Evolutionary conservation across 2,888 invertebrate species (phyloP).

Genomic region (Emesis russula): DNA sequence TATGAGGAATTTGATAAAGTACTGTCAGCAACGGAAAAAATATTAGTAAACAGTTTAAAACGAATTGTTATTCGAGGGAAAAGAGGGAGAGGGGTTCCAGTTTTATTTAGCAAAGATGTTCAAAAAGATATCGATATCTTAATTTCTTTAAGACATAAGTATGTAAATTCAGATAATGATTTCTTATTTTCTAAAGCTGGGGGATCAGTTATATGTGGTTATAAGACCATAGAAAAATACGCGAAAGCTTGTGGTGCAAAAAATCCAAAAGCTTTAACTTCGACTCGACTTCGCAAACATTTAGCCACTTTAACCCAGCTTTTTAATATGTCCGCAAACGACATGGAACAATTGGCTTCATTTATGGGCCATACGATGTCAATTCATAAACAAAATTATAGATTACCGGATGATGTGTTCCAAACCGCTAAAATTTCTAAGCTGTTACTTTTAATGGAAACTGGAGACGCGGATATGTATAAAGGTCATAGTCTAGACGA

Average conservation of each 20-base stretch:
- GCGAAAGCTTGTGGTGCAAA: conserved; percentile 84
- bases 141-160: conserved; percentile 42
- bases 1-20: conserved; percentile 79
- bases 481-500: conserved; percentile 85
- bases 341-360: conserved; percentile 88
- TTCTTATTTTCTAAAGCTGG: conserved; percentile 58
- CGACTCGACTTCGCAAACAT: conserved; percentile 89
- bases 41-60: conserved; percentile 78
- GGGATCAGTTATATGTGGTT: conserved; percentile 78
- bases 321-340: conserved; percentile 88
- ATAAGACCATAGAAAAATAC: conserved; percentile 87
- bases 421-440: conserved; percentile 89
- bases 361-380: conserved; percentile 87
- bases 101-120: conserved; percentile 81
- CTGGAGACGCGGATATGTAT: conserved; percentile 87
- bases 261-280: conserved; percentile 87
- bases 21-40: conserved; percentile 69
- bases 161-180: conserved; percentile 43
- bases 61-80: conserved; percentile 69
- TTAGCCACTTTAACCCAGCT: conserved; percentile 88
- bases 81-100: conserved; percentile 72
- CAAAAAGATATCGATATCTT: conserved; percentile 67
- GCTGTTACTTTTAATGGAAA: conserved; percentile 88
- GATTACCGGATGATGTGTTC: conserved; percentile 87
- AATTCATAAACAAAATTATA: conserved; percentile 79